Evolutionary conservation across 2,113 vertebrate species (phyloP).

Genomic region (Aptenodytes patagonicus): DNA sequence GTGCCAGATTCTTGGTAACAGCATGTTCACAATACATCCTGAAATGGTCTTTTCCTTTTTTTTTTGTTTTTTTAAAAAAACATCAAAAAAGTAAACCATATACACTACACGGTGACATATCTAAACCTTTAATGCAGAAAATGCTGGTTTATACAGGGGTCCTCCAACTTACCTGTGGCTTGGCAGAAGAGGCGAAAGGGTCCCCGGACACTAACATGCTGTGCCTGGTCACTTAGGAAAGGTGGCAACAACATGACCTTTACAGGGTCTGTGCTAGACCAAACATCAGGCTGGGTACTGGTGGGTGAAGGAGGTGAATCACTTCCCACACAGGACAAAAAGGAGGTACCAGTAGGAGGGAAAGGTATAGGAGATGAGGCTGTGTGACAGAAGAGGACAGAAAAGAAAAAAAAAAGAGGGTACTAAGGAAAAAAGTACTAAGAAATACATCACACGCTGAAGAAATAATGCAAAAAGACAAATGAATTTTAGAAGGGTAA

Average conservation of each 20-base stretch:
- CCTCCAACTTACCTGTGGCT: conserved; percentile 88
- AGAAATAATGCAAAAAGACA: conserved; percentile 13
- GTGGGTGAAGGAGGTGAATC: conserved; percentile 76
- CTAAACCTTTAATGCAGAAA: neutral
- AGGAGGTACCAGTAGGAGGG: conserved; percentile 83
- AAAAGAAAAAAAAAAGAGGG: conserved; percentile 64
- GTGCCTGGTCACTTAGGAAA: conserved; percentile 90
- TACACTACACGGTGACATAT: neutral
- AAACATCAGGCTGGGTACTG: conserved; percentile 75
- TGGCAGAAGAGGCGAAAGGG: conserved; percentile 93
- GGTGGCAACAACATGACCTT: conserved; percentile 87
- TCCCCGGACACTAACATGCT: conserved; percentile 82
- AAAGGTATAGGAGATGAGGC: conserved; percentile 81
- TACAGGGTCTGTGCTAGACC: conserved; percentile 67
- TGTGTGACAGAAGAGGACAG: conserved; percentile 78
- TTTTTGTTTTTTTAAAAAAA: neutral
- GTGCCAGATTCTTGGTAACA: neutral
- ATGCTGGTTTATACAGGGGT: neutral
- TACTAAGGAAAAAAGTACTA: conserved; percentile 74
- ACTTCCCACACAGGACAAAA: conserved; percentile 82
- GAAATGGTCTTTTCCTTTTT: neutral
- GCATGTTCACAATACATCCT: neutral
- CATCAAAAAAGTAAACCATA: neutral
- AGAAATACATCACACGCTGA: conserved; percentile 43
- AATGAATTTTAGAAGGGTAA: neutral